Conservation (phyloP, 37 sponge, comb jelly and placozoan species). For the Mnemiopsis leidyi region DNA sequence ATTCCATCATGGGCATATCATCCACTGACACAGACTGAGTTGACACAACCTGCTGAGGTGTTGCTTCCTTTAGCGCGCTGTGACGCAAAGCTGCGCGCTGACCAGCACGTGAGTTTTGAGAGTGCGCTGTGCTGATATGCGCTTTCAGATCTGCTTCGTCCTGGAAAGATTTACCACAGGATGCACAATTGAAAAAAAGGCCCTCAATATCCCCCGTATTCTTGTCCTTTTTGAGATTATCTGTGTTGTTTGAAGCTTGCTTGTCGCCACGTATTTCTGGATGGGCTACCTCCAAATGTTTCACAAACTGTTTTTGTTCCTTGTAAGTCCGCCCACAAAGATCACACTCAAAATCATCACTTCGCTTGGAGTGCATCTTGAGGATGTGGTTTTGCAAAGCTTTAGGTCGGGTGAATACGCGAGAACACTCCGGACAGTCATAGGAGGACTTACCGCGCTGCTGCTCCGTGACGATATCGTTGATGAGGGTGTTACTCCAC, state of each 20-base stretch:
- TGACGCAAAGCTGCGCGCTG: neutral
- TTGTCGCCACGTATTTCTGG: neutral
- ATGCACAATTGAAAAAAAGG: neutral
- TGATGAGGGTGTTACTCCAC: constrained; percentile 34
- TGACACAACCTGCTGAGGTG: constrained; percentile 11
- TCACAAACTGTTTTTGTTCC: constrained; percentile 48
- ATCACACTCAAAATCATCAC: constrained; percentile 56
- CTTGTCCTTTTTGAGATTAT: neutral
- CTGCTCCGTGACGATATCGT: constrained; percentile 24
- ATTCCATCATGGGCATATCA: constrained; percentile 24
- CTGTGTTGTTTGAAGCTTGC: neutral
- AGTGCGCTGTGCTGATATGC: neutral
- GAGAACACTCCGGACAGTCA: constrained; percentile 42
- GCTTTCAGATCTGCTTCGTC: neutral
- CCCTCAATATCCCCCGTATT: neutral
- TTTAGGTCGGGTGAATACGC: neutral
- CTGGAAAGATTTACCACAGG: neutral
- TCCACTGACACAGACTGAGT: neutral
- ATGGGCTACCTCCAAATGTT: constrained; percentile 31
- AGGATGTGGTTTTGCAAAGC: constrained; percentile 39
- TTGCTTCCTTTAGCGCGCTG: neutral
- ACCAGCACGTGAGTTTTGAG: neutral
- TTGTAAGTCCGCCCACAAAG: constrained; percentile 26
- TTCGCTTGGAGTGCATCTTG: constrained; percentile 30
- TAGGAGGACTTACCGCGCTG: neutral